These are phyloP conservation scores for Xenus cinereus DNA, from an alignment of 2,113 vertebrate genomes.

Conservation along the genomic window DNA sequence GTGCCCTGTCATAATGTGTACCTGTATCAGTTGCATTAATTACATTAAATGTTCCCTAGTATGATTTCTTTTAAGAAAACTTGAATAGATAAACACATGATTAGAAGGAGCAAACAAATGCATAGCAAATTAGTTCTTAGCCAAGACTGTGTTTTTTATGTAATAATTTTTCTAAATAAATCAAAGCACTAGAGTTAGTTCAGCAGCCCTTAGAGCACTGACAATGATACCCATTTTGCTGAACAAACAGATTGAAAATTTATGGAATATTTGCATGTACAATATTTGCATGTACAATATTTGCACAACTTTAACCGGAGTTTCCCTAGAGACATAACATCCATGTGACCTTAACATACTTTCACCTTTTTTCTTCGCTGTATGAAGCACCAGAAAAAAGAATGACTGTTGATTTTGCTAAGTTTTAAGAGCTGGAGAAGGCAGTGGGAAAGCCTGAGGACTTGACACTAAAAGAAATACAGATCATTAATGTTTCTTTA, in stretches of 20 bases:
- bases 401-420: not conserved
- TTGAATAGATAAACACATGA: not conserved
- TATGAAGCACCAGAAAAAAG: not conserved
- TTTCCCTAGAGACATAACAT: not conserved
- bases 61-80: not conserved
- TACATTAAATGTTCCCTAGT: too few species aligned
- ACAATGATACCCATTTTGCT: not conserved
- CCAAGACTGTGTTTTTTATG: not conserved
- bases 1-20: not conserved
- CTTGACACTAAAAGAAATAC: not conserved
- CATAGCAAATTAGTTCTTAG: not conserved
- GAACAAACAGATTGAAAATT: not conserved
- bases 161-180: conserved; percentile 32
- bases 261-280: not conserved
- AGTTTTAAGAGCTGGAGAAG: not conserved
- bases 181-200: not conserved
- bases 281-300: conserved; percentile 16
- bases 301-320: not conserved
- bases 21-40: not conserved
- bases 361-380: not conserved
- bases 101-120: not conserved
- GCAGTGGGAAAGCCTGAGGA: not conserved
- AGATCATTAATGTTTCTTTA: not conserved
- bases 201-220: not conserved
- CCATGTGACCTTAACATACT: not conserved